A percentile compares a stretch with the other conserved stretches of the same genome.
Evolutionary conservation across 2,797 vertebrate species (phyloP).

Genomic region (Gymnopithys bicolor): DNA sequence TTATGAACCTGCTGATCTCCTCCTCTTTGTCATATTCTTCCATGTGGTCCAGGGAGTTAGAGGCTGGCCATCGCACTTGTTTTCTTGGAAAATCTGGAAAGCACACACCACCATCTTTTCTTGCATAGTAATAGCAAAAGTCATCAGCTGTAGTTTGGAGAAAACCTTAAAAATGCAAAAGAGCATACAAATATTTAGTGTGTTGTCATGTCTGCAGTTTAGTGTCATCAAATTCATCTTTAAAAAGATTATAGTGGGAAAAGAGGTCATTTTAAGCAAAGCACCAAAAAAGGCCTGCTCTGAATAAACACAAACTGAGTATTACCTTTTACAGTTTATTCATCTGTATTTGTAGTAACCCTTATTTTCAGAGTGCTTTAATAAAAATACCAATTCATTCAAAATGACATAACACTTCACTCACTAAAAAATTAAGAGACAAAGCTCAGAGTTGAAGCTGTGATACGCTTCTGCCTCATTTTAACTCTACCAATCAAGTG

Average conservation of each 20-base stretch:
- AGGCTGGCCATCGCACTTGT: constrained; percentile 90
- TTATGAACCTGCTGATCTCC: constrained; percentile 94
- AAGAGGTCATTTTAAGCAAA: constrained; percentile 24
- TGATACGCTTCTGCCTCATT: background rate
- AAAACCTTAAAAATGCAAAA: constrained; percentile 85
- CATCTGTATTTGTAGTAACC: background rate
- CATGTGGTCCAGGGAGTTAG: constrained; percentile 94
- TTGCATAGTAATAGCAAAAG: constrained; percentile 96
- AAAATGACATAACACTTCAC: background rate
- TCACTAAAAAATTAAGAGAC: background rate
- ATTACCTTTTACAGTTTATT: background rate
- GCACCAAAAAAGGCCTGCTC: background rate
- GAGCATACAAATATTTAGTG: constrained; percentile 55
- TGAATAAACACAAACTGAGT: background rate
- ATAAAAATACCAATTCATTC: background rate
- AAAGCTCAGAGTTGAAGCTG: background rate
- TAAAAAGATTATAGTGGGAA: constrained; percentile 16
- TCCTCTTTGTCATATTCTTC: constrained; percentile 92
- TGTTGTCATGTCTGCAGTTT: constrained; percentile 32
- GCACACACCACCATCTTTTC: constrained; percentile 89
- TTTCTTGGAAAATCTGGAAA: constrained; percentile 99
- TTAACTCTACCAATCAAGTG: background rate
- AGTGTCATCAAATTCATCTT: background rate
- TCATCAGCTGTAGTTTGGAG: constrained; percentile 97
- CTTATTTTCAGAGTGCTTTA: background rate